These are phyloP conservation scores for Drosophila anceps DNA, from an alignment of 2,888 invertebrate genomes.

Conservation along the genomic window DNA sequence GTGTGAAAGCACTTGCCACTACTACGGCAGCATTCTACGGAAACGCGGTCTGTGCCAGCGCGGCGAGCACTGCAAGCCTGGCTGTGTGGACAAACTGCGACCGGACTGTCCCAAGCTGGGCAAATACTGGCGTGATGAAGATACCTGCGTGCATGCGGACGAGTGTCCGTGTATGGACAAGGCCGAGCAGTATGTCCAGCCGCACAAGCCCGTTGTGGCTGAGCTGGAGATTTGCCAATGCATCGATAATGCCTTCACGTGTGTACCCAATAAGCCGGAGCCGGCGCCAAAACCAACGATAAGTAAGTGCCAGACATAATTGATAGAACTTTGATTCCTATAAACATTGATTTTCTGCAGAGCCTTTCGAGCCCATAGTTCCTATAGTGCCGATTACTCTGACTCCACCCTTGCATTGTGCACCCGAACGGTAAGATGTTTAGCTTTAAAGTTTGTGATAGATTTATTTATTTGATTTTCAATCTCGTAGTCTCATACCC, in stretches of 20 bases:
- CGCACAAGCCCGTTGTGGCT: slow-evolving; percentile 87
- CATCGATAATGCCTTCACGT: slow-evolving; percentile 90
- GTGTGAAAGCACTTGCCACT: slow-evolving; percentile 90
- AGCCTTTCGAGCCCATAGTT: slow-evolving; percentile 17
- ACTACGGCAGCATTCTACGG: slow-evolving; percentile 86
- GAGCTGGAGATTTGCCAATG: slow-evolving; percentile 93
- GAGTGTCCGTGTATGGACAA: slow-evolving; percentile 92
- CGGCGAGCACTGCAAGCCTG: slow-evolving; percentile 81
- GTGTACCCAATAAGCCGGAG: slow-evolving; percentile 83
- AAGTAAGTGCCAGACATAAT: slow-evolving; percentile 41
- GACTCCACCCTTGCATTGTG: slow-evolving; percentile 86
- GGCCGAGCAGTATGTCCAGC: slow-evolving; percentile 89
- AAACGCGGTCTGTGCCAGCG: slow-evolving; percentile 82
- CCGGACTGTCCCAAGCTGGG: slow-evolving; percentile 87
- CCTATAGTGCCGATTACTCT: slow-evolving; percentile 69
- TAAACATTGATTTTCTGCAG: slow-evolving; percentile 11
- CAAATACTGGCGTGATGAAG: slow-evolving; percentile 89
- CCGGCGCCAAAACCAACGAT: slow-evolving; percentile 15
- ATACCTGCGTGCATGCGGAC: slow-evolving; percentile 89
- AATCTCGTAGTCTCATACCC: slow-evolving; percentile 71
- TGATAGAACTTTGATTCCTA: neutral
- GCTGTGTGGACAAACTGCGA: slow-evolving; percentile 83
- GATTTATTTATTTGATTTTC: neutral
- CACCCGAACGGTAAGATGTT: slow-evolving; percentile 82
- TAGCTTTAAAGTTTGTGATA: neutral